A percentile compares a stretch with the other conserved stretches of the same genome.
Conservation (phyloP, 1,140 invertebrate genomes). For the Papilio dardanus region DNA sequence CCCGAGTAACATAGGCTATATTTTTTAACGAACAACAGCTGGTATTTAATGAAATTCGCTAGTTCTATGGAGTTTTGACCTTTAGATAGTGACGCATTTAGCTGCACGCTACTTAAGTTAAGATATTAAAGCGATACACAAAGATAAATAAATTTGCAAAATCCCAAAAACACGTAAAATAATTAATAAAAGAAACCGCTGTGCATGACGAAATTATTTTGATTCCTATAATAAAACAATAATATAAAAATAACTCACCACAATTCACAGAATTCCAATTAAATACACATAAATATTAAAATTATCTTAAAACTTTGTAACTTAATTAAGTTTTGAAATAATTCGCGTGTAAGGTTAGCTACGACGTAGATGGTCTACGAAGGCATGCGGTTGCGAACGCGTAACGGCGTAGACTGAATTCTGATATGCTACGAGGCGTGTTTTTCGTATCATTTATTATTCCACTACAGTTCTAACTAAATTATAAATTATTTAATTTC, state of each 20-base stretch:
- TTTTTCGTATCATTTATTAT: slow-evolving; percentile 4
- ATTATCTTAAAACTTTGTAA: slow-evolving; percentile 4
- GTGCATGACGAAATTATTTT: slow-evolving; percentile 3
- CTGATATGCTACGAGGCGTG: slow-evolving; percentile 45
- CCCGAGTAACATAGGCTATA: too few species aligned
- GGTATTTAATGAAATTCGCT: too few species aligned
- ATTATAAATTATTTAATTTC: neutral
- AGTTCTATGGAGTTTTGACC: too few species aligned
- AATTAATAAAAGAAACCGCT: slow-evolving; percentile 22
- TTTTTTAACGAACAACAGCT: too few species aligned
- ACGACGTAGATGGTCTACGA: slow-evolving; percentile 52
- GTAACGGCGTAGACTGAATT: slow-evolving; percentile 51
- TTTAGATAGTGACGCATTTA: too few species aligned
- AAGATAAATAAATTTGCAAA: neutral
- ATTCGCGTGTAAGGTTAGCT: slow-evolving; percentile 40
- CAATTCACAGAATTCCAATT: slow-evolving; percentile 29
- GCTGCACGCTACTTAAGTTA: too few species aligned
- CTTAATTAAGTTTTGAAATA: slow-evolving; percentile 18
- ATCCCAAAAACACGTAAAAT: neutral
- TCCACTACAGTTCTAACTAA: neutral
- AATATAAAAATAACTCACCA: slow-evolving; percentile 39
- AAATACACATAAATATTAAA: slow-evolving; percentile 8
- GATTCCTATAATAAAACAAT: slow-evolving; percentile 36
- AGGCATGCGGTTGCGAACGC: slow-evolving; percentile 50
- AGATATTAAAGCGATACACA: too few species aligned